Conservation (phyloP, 2,888 invertebrate species). For the Fabriciana adippe region DNA sequence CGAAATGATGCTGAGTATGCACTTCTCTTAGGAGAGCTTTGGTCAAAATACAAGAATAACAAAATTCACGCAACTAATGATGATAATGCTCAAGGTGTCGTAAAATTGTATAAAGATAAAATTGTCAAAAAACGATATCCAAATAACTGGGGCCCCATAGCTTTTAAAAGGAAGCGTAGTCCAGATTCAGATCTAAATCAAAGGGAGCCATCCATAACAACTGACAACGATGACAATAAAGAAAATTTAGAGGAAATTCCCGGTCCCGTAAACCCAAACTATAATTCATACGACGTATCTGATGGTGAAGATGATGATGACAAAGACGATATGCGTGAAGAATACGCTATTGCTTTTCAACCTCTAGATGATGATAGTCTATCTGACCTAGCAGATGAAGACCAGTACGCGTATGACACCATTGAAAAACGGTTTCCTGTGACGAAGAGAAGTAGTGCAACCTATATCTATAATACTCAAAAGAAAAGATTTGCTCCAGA, state of each 20-base stretch:
- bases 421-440: slow-evolving; percentile 85
- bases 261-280: slow-evolving; percentile 56
- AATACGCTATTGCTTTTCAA: slow-evolving; percentile 76
- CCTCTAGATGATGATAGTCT: slow-evolving; percentile 72
- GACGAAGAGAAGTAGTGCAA: slow-evolving; percentile 84
- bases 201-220: slow-evolving; percentile 48
- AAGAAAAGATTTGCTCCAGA: slow-evolving; percentile 62
- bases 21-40: slow-evolving; percentile 78
- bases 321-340: slow-evolving; percentile 72
- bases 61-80: slow-evolving; percentile 61
- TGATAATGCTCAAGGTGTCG: slow-evolving; percentile 68
- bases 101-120: slow-evolving; percentile 74
- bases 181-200: slow-evolving; percentile 54
- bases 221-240: slow-evolving; percentile 57
- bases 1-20: slow-evolving; percentile 80
- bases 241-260: slow-evolving; percentile 49
- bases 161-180: slow-evolving; percentile 77
- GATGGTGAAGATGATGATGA: slow-evolving; percentile 72
- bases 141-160: slow-evolving; percentile 77
- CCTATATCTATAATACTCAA: slow-evolving; percentile 54
- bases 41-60: slow-evolving; percentile 81
- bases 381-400: slow-evolving; percentile 67
- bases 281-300: slow-evolving; percentile 62
- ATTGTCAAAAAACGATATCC: slow-evolving; percentile 72
- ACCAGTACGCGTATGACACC: slow-evolving; percentile 67